phyloP scores from a whole-genome alignment of 1,140 invertebrate genomes.

The Macrosteles quadrilineatus region DNA sequence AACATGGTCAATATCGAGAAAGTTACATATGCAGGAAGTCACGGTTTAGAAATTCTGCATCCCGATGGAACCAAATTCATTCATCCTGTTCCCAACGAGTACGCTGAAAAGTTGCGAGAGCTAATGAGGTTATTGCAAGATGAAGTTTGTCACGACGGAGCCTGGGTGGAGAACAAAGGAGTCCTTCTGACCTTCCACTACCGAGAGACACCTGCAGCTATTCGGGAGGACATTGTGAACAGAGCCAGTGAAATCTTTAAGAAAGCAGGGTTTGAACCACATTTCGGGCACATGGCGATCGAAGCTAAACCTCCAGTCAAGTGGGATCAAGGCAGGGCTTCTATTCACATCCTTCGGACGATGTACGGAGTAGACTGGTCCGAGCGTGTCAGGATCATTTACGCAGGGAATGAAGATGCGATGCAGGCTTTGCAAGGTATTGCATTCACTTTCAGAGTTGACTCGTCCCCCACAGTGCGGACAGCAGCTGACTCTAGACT shows the following conservation, averaged over 20 bases:
- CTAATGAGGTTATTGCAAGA: slow-evolving; percentile 80
- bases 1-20: slow-evolving; percentile 65
- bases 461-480: slow-evolving; percentile 78
- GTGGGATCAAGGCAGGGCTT: slow-evolving; percentile 89
- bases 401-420: slow-evolving; percentile 89
- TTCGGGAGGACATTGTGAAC: slow-evolving; percentile 64
- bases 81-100: slow-evolving; percentile 85
- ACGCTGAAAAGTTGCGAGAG: slow-evolving; percentile 78
- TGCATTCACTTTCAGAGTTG: slow-evolving; percentile 87
- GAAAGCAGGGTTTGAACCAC: slow-evolving; percentile 74
- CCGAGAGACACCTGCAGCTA: slow-evolving; percentile 71
- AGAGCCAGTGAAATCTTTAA: slow-evolving; percentile 72
- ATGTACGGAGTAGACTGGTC: slow-evolving; percentile 90
- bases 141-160: slow-evolving; percentile 81
- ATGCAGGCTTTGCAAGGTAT: slow-evolving; percentile 87
- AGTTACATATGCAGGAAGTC: slow-evolving; percentile 88
- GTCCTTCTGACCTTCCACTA: slow-evolving; percentile 86
- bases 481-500: slow-evolving; percentile 83
- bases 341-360: slow-evolving; percentile 85
- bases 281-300: slow-evolving; percentile 78
- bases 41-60: slow-evolving; percentile 88
- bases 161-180: slow-evolving; percentile 92
- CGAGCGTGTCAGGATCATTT: slow-evolving; percentile 86
- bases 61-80: slow-evolving; percentile 90
- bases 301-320: slow-evolving; percentile 86